Conservation (phyloP, 2,888 invertebrate species). For the Nemotelus pantherinus region DNA sequence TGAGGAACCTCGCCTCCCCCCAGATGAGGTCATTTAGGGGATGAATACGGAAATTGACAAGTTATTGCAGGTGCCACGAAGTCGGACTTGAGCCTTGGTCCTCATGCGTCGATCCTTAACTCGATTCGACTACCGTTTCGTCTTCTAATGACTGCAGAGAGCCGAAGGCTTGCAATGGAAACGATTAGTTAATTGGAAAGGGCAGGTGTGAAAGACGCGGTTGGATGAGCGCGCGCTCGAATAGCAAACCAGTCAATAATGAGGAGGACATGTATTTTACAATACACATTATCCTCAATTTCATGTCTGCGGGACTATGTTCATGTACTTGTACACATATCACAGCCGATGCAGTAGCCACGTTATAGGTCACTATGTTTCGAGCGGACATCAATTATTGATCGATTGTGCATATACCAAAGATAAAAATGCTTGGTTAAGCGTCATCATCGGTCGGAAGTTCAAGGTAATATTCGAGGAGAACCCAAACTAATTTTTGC, state of each 20-base stretch:
- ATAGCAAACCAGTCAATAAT: neutral
- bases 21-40: slow-evolving; percentile 9
- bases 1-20: neutral
- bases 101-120: neutral
- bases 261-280: too few relatives aligned
- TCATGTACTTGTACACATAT: too few relatives aligned
- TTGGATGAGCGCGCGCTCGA: neutral
- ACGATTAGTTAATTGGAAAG: slow-evolving; percentile 39
- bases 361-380: too few relatives aligned
- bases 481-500: too few relatives aligned
- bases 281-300: too few relatives aligned
- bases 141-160: neutral
- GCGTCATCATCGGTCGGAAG: too few relatives aligned
- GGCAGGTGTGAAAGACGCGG: slow-evolving; percentile 34
- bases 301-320: too few relatives aligned
- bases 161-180: slow-evolving; percentile 9
- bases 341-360: too few relatives aligned
- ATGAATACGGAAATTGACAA: slow-evolving; percentile 21
- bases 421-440: too few relatives aligned
- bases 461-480: too few relatives aligned
- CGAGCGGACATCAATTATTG: too few relatives aligned
- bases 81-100: slow-evolving; percentile 5
- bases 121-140: neutral
- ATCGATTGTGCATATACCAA: too few relatives aligned
- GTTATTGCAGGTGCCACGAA: slow-evolving; percentile 10